phyloP scores from a whole-genome alignment of 1,140 invertebrate species.

The Sinella curviseta region DNA sequence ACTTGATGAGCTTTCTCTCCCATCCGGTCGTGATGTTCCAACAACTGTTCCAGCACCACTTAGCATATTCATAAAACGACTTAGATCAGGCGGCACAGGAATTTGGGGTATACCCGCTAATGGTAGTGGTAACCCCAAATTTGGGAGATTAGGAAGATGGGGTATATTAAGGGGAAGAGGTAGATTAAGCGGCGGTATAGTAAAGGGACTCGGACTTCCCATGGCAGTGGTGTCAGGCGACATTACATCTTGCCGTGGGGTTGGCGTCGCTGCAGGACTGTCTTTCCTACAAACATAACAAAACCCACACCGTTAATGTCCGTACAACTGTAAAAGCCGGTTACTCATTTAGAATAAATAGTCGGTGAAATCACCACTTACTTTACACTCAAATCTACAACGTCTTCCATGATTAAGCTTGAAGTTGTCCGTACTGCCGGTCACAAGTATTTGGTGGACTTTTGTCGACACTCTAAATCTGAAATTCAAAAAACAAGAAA shows the following conservation, averaged over 20 bases:
- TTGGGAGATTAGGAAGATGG: constrained; percentile 27
- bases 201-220: constrained; percentile 26
- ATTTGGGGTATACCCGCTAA: constrained; percentile 44
- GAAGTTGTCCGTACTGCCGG: no score
- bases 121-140: constrained; percentile 26
- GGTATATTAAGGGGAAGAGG: constrained; percentile 23
- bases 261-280: constrained; percentile 37
- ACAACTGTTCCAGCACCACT: constrained; percentile 32
- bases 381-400: constrained; percentile 75
- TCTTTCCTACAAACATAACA: constrained; percentile 36
- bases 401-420: constrained; percentile 63
- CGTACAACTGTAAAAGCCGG: no score
- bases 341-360: background rate
- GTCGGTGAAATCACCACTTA: constrained; percentile 54
- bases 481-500: no score
- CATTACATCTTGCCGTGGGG: constrained; percentile 35
- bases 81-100: constrained; percentile 48
- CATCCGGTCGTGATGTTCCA: background rate
- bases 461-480: no score
- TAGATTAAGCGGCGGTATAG: constrained; percentile 20
- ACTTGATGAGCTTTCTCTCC: constrained; percentile 31
- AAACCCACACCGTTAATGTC: background rate
- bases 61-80: constrained; percentile 43
- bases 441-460: no score
- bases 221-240: constrained; percentile 35